These are phyloP conservation scores for Troilus luridus DNA, from an alignment of 2,888 invertebrate species.

Conservation along the genomic window DNA sequence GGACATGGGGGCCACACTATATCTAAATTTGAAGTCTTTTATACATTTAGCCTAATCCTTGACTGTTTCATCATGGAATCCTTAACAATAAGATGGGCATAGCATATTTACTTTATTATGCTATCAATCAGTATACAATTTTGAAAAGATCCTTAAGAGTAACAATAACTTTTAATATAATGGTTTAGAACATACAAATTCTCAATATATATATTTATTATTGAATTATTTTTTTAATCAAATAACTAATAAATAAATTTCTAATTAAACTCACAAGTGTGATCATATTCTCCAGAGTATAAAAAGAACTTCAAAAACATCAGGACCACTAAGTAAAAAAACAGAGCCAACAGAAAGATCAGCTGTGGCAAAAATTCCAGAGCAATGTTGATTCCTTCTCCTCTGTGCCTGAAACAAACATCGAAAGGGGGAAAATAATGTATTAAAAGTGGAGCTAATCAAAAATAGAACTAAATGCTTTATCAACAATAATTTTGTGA, in stretches of 20 bases:
- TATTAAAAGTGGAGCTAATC: conserved; percentile 10
- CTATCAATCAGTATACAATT: no score
- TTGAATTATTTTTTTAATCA: neutral
- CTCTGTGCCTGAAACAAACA: conserved; percentile 75
- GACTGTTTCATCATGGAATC: no score
- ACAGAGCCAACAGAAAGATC: conserved; percentile 87
- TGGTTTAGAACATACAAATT: no score
- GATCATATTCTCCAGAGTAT: conserved; percentile 71
- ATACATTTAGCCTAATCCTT: no score
- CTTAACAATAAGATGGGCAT: no score
- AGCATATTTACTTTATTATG: no score
- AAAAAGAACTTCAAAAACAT: conserved; percentile 93
- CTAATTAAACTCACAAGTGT: neutral
- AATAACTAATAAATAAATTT: neutral
- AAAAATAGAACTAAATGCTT: neutral
- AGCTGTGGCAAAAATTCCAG: conserved; percentile 93
- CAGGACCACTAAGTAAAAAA: conserved; percentile 92
- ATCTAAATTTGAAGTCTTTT: no score
- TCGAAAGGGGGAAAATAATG: neutral
- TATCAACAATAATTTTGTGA: neutral
- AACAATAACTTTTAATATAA: no score
- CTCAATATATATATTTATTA: no score
- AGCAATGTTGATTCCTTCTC: conserved; percentile 77
- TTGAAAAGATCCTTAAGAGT: no score
- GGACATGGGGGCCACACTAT: no score